Evolutionary conservation across 2,113 vertebrate species (phyloP), one percentile per base, ranked within the genome.

Genomic region (Meriones unguiculatus): DNA sequence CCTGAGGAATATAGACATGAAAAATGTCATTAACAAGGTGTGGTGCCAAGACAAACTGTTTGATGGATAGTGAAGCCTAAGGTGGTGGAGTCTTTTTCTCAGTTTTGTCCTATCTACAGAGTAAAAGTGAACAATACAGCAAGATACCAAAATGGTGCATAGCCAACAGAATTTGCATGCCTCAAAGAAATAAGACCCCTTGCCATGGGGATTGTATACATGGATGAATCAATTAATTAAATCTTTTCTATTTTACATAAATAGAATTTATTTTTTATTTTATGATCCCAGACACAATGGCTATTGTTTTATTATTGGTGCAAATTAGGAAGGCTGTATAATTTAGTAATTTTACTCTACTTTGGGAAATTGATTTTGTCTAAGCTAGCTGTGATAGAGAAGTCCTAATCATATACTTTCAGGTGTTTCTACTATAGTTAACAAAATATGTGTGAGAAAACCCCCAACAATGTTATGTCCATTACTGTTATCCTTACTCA

Each of bases 1-100:
- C 78, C 30, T 94, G 70, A 32, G 87, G 28, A 94, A 85, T 5
- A 84, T 32, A 67, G 93, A 90, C 59, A 94, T 94, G 80, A 86
- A 94, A 50, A 90, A 77, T 69, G 78, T 78, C 28, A 77, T 69
- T 50, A 54, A 28, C 35, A 94, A 69, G 14, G 59, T 93, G 7
- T 84, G 69, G 77, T 82, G 24, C 5, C 59, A 69, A 52, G 38
- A 92, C 4, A 76, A 76, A 17, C 0, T 41, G 7, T 67, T 32
- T 54, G 25, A 85, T 35, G 22, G 59, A 30, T 57, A 57, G 5
- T 20, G 28, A 94, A 46, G 1, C 50, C 25, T 41, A 35, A 46
- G 14, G 0, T 73, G 54, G 25, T 64, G 22, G 13, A 41, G 24
- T 2, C 35, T 20, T 50, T 59, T 54, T 3, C 14, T 12, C 25